Evolutionary conservation across 2,113 vertebrate genomes (phyloP), one percentile per base, ranked within the genome.

Genomic region (Scatophagus argus): DNA sequence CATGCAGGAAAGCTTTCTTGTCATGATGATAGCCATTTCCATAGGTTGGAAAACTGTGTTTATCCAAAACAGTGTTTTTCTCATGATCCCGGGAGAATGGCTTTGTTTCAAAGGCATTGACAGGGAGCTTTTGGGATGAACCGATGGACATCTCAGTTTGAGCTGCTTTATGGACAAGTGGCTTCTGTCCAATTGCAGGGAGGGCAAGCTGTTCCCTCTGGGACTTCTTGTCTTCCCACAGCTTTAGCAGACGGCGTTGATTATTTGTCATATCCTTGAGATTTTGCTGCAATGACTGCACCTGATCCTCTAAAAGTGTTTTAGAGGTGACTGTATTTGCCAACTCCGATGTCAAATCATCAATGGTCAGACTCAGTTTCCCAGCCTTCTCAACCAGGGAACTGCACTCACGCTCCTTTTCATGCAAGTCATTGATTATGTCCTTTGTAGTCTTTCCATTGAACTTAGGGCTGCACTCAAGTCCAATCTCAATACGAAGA

Each of bases 191-290:
- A 34, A 94, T 93, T 1, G 93, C 88, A 5, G 93, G 92, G 9
- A 94, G 90, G 12, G 93, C 68, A 0, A 93, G 74, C n/a, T 93
- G 92, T 51, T 95, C 94, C 44, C 92, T 90, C 36, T 94, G 94
- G 19, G 39, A 43, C 73, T 92, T 93, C 83, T 91, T 95, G 63
- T 95, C 94, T n/a, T 95, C 93, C 94, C 95, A 95, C 36, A 95
- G 25, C 75, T 95, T 95, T 13, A 95, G 78, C 34, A 95, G 79
- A 27, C 94, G 93, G 0, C 93, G 87, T 55, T 95, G 94, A 59
- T 95, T 95, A 61, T 93, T 94, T 4, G 93, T 94, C 92, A 96
- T 94, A 19, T 95, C 94, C 72, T 93, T 94, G 32, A 95, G 91
- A 72, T 95, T 95, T 65, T 92, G 92, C 65, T 96, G 93, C 46